A percentile compares a stretch with the other conserved stretches of the same genome.
Conservation (phyloP, 2,113 vertebrate species). For the Neoarius graeffei region DNA sequence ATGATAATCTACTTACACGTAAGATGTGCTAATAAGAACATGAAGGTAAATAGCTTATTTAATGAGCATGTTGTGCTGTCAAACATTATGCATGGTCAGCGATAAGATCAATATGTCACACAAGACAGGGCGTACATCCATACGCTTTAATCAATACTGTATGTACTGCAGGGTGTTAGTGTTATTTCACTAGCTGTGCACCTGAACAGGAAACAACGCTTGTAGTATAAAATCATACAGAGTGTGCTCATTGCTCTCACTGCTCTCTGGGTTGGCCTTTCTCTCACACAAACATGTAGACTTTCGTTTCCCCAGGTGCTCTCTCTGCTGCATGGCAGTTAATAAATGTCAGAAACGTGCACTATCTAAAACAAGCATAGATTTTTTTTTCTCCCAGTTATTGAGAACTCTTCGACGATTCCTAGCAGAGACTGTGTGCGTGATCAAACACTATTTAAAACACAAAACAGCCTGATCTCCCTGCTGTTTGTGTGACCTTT, state of each 20-base stretch:
- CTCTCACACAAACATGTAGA: slow-evolving; percentile 44
- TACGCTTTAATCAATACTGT: slow-evolving; percentile 54
- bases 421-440: slow-evolving; percentile 32
- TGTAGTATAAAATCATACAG: slow-evolving; percentile 19
- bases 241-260: background rate
- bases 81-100: slow-evolving; percentile 45
- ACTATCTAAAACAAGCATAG: slow-evolving; percentile 37
- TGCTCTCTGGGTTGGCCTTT: slow-evolving; percentile 27
- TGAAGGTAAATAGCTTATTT: slow-evolving; percentile 2
- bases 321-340: slow-evolving; percentile 27
- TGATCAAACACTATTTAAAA: slow-evolving; percentile 57
- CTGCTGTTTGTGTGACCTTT: slow-evolving; percentile 53
- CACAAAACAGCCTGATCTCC: slow-evolving; percentile 42
- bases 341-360: slow-evolving; percentile 51
- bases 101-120: slow-evolving; percentile 50
- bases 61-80: slow-evolving; percentile 42
- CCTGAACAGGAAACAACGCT: slow-evolving; percentile 32
- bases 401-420: slow-evolving; percentile 39
- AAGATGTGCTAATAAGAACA: background rate
- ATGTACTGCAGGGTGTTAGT: slow-evolving; percentile 22
- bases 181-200: slow-evolving; percentile 36
- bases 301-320: slow-evolving; percentile 46
- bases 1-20: background rate
- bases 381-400: slow-evolving; percentile 22
- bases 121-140: slow-evolving; percentile 45